These are phyloP conservation scores for Pediacus dermestoides DNA, from an alignment of 2,888 invertebrate genomes.

Conservation along the genomic window DNA sequence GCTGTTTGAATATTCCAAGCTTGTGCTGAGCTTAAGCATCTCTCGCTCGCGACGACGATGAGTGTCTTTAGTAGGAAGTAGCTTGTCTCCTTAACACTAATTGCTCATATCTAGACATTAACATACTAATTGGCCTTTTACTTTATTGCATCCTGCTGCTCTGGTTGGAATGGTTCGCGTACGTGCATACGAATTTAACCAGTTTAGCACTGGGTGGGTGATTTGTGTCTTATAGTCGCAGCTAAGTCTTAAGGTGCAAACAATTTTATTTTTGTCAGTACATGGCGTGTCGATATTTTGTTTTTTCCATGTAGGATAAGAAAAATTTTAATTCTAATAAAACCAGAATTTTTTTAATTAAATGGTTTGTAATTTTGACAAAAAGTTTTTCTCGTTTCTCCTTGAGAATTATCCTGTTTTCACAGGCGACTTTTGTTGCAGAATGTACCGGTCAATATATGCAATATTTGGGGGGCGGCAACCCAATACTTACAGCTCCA, in stretches of 20 bases:
- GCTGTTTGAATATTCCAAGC: conserved; percentile 52
- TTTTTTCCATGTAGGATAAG: no score
- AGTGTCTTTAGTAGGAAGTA: conserved; percentile 38
- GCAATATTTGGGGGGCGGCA: conserved; percentile 45
- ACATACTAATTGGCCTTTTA: conserved; percentile 47
- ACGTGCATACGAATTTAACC: conserved; percentile 26
- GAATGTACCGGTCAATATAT: conserved; percentile 34
- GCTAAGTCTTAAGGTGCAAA: no score
- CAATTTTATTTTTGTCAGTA: no score
- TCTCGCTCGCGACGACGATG: conserved; percentile 23
- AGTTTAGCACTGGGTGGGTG: no score
- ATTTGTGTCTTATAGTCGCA: no score
- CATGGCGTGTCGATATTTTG: no score
- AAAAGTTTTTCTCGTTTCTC: no score
- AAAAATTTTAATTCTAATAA: no score
- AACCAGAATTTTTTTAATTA: no score
- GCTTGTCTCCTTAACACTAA: conserved; percentile 47
- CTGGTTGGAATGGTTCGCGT: conserved; percentile 34
- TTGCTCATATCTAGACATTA: conserved; percentile 50
- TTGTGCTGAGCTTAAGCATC: conserved; percentile 44
- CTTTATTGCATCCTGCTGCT: conserved; percentile 41
- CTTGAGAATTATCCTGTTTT: no score
- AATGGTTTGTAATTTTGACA: no score
- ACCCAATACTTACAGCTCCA: conserved; percentile 43
- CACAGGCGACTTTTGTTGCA: no score